Evolutionary conservation across 2,888 invertebrate genomes (phyloP), one percentile per base, ranked within the genome.

Genomic region (Mylabris sibirica): DNA sequence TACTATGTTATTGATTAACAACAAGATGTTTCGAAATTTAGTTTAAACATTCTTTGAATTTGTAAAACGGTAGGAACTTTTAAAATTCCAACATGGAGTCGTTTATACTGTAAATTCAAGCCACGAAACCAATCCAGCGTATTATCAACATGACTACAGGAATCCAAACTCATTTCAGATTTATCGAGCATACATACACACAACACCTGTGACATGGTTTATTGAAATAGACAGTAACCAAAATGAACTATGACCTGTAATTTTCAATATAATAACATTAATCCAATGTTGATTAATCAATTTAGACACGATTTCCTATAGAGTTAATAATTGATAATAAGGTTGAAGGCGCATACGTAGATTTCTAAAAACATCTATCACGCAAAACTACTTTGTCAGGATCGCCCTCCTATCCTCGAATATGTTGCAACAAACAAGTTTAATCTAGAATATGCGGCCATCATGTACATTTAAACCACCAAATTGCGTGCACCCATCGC

Each of bases 141-240:
- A 60, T 60, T 30, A 60, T 60, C 60, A 60, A 38, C 35, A 26
- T 20, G 20, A 20, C 60, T 60, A 38, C 60, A 60, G 60, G 60
- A 60, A 60, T 60, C 35, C 60, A 60, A 22, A 14, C 20, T 38
- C 22, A 38, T 60, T 60, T 60, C 60, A 38, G 17, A 60, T 60
- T 60, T 60, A 60, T 60, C 60, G 60, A 35, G 35, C 60, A 38
- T 38, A 35, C 60, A 60, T 60, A 30, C 30, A 35, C 60, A 24
- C 60, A 38, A 60, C 30, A 60, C 60, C 60, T 60, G 60, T 38
- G 35, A 60, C 60, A 53, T 3, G 20, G 49, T 53, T 22, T 53
- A 20, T 53, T 53, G 22, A 53, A 53, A 53, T 9, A 9, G 22
- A 20, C 11, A 11, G 20, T 8, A 53, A 53, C 20, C 22, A 53